Conservation (phyloP, 2,888 invertebrate genomes). For the Philopedon plagiatum region DNA sequence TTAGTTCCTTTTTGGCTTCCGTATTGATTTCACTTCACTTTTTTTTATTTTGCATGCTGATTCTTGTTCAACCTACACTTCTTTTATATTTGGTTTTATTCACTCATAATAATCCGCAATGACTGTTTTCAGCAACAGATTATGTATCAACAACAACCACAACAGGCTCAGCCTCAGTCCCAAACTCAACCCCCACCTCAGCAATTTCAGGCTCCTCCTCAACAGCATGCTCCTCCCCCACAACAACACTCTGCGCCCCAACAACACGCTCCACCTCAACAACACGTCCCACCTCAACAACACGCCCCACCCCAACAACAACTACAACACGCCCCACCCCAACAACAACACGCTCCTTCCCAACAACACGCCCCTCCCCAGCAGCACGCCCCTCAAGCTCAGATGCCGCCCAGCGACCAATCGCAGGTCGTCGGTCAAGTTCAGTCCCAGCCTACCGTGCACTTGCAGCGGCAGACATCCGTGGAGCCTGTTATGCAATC, state of each 20-base stretch:
- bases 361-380: conserved; percentile 26
- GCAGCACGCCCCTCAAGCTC: conserved; percentile 12
- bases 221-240: conserved; percentile 11
- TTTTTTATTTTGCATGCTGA: too few relatives aligned
- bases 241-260: conserved; percentile 21
- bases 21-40: too few relatives aligned
- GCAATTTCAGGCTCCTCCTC: conserved; percentile 17
- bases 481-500: conserved; percentile 60
- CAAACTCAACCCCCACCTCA: conserved; percentile 13
- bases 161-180: conserved; percentile 2
- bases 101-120: background rate
- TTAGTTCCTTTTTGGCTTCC: too few relatives aligned
- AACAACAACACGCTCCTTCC: conserved; percentile 7
- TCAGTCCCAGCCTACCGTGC: conserved; percentile 53
- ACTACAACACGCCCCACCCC: conserved; percentile 22
- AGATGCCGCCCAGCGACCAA: conserved; percentile 53
- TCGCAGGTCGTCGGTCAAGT: conserved; percentile 39
- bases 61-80: too few relatives aligned
- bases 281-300: conserved; percentile 8
- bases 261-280: conserved; percentile 18
- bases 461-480: conserved; percentile 58
- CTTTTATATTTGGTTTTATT: background rate
- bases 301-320: background rate
- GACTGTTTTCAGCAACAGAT: conserved; percentile 17
- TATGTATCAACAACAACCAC: conserved; percentile 28